A percentile compares a stretch with the other conserved stretches of the same genome.
Conservation (phyloP, 2,113 vertebrate species). For the Lichenostomus cassidix region DNA sequence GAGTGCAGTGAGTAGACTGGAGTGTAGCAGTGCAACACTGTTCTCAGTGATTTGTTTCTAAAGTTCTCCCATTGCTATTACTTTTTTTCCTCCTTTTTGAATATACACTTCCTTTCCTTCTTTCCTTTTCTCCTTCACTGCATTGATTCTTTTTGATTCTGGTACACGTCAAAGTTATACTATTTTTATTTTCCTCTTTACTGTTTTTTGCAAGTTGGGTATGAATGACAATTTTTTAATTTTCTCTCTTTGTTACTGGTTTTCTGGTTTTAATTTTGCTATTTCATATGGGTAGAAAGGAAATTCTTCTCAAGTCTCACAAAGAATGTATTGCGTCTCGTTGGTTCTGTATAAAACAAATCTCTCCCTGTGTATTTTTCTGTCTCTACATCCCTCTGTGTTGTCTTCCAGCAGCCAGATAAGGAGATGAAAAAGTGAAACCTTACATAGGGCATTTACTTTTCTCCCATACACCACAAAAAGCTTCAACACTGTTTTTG, state of each 20-base stretch:
- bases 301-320: neutral
- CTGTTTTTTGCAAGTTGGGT: neutral
- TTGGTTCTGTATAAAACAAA: neutral
- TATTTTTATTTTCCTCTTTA: neutral
- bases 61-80: neutral
- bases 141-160: neutral
- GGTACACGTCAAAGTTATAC: neutral
- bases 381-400: neutral
- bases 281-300: neutral
- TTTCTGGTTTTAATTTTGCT: neutral
- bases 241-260: neutral
- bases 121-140: neutral
- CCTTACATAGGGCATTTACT: neutral
- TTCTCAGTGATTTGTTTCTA: neutral
- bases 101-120: neutral
- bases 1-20: too few relatives aligned
- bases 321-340: neutral
- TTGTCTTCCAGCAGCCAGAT: neutral
- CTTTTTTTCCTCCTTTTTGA: neutral
- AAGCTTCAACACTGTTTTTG: neutral
- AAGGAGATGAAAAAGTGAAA: neutral
- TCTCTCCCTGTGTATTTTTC: neutral
- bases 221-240: neutral
- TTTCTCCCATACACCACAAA: neutral
- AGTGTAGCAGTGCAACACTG: neutral